Evolutionary conservation across 2,113 vertebrate genomes (phyloP).

Genomic region (Kryptolebias marmoratus): DNA sequence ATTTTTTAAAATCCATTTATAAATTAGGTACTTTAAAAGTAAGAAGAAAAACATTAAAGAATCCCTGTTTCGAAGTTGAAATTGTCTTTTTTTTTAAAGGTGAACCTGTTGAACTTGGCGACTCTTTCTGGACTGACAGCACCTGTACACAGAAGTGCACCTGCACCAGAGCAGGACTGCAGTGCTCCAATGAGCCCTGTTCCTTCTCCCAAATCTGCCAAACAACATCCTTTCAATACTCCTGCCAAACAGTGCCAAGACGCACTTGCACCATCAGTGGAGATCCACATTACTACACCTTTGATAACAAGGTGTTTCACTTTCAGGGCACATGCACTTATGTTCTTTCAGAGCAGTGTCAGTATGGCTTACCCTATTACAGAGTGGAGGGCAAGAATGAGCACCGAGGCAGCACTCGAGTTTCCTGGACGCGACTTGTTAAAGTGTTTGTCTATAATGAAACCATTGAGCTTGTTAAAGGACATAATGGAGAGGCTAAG

Average conservation of each 20-base stretch:
- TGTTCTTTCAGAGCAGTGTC: slow-evolving; percentile 69
- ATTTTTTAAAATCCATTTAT: no score
- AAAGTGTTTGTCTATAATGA: slow-evolving; percentile 55
- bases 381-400: slow-evolving; percentile 69
- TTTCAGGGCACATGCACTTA: slow-evolving; percentile 71
- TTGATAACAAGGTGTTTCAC: slow-evolving; percentile 59
- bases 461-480: slow-evolving; percentile 59
- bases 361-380: slow-evolving; percentile 37
- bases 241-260: slow-evolving; percentile 57
- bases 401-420: slow-evolving; percentile 46
- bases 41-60: no score
- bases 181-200: slow-evolving; percentile 53
- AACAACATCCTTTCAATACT: slow-evolving; percentile 34
- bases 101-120: slow-evolving; percentile 27
- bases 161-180: slow-evolving; percentile 41
- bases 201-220: slow-evolving; percentile 62
- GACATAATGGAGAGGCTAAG: slow-evolving; percentile 40
- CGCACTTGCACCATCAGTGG: slow-evolving; percentile 66
- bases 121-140: slow-evolving; percentile 70
- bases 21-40: no score
- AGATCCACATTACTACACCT: slow-evolving; percentile 76
- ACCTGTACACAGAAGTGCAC: slow-evolving; percentile 62
- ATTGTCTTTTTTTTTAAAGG: slow-evolving; percentile 42
- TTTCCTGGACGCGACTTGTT: slow-evolving; percentile 63
- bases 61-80: no score